Evolutionary conservation across 1,140 invertebrate species (phyloP), one percentile per base, ranked within the genome.

Genomic region (Aphaenogaster rudis): DNA sequence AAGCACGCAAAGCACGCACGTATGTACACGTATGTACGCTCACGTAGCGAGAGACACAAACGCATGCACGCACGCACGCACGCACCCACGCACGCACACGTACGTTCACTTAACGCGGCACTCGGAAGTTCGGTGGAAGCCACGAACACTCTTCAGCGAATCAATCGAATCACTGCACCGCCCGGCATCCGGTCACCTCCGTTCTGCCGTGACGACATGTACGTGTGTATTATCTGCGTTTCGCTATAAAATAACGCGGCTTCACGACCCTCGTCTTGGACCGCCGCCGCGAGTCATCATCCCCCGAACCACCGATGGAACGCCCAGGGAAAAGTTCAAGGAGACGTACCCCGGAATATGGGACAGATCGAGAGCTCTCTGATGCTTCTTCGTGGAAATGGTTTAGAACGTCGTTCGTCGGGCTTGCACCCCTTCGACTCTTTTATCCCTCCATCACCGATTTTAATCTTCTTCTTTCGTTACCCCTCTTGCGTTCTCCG

Each of bases 121-220:
- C 93, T 94, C 93, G 93, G 93, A 94, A 94, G 94, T 94, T 92
- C 88, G 88, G 77, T 91, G 88, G 88, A 91, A 92, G 90, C 91
- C 81, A 91, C 87, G 87, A 80, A 79, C 87, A 90, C 91, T 93
- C 92, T 94, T 93, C 87, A 93, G 88, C 92, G 90, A 92, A 92
- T 93, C 91, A 92, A 92, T 92, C 90, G 92, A 93, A 93, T 93
- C 91, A 93, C 90, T 91, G 92, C 92, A 93, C 92, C 92, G 89
- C 92, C 88, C 91, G 89, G 91, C 93, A 93, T 94, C 94, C 94
- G 94, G 93, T 90, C 89, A 91, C 84, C 84, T 88, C 86, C 77
- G 88, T 77, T 88, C 80, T 61, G 54, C 69, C 79, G 85, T 64
- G 74, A 74, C 64, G 81, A 61, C 52, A 71, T 81, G 64, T 81